Evolutionary conservation across 2,888 invertebrate species (phyloP).

Genomic region (Drosophila buzzatii): DNA sequence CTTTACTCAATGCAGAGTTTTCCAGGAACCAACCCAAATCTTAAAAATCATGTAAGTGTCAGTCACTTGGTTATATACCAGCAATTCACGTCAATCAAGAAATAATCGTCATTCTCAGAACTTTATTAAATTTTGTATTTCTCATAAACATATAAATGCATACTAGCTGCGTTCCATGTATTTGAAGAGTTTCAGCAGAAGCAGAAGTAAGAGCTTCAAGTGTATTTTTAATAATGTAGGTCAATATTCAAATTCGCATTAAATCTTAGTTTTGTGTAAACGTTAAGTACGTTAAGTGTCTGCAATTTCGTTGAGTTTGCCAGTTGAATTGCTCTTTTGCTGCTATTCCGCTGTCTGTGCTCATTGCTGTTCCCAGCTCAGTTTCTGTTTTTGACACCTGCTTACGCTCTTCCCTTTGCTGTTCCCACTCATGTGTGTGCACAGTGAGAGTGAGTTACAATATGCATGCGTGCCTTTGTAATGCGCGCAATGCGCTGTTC

Average conservation of each 20-base stretch:
- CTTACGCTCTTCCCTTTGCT: not conserved
- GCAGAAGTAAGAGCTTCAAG: not conserved
- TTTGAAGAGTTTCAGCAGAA: not conserved
- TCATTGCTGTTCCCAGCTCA: not conserved
- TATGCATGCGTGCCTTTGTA: not conserved
- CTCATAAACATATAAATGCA: not conserved
- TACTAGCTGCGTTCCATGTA: not conserved
- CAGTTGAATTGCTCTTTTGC: not conserved
- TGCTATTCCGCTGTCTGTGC: not conserved
- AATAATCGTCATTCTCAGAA: not conserved
- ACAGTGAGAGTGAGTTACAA: not conserved
- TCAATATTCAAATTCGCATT: not conserved
- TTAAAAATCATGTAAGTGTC: not conserved
- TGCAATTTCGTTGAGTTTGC: not conserved
- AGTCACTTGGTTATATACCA: not conserved
- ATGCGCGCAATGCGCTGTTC: not conserved
- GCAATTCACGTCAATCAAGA: slow-evolving; percentile 3
- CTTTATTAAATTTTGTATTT: not conserved
- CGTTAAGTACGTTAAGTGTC: not conserved
- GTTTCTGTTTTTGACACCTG: not conserved
- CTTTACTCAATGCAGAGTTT: not conserved
- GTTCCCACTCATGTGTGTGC: not conserved
- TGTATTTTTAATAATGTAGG: not conserved
- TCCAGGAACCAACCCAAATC: not conserved
- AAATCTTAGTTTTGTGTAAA: not conserved